These are phyloP conservation scores for Scolanthus callimorphus DNA, from an alignment of 92 coral and sea anemone genomes.

Conservation along the genomic window DNA sequence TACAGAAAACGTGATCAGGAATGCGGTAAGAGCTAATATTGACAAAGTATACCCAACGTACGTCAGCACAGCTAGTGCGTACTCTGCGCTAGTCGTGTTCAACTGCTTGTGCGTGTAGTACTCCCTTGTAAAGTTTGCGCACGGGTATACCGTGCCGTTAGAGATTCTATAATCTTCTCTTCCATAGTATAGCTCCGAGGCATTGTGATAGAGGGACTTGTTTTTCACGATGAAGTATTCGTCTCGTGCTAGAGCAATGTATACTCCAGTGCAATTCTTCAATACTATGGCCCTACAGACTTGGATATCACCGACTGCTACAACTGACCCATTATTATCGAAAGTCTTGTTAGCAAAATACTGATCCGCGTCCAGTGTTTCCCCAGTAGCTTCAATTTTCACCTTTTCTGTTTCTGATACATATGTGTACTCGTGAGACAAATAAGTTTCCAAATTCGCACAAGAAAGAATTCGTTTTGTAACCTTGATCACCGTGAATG, in stretches of 20 bases:
- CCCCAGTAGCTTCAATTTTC: slow-evolving; percentile 13
- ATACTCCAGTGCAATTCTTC: slow-evolving; percentile 18
- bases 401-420: slow-evolving; percentile 4
- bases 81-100: neutral
- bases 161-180: slow-evolving; percentile 7
- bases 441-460: slow-evolving; percentile 5
- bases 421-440: slow-evolving; percentile 5
- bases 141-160: slow-evolving; percentile 27
- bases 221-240: slow-evolving; percentile 30
- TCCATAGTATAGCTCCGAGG: slow-evolving; percentile 9
- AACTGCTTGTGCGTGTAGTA: neutral
- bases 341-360: slow-evolving; percentile 4
- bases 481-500: slow-evolving; percentile 7
- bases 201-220: slow-evolving; percentile 24
- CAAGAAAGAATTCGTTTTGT: slow-evolving; percentile 22
- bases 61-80: slow-evolving; percentile 3
- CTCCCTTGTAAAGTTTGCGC: slow-evolving; percentile 9
- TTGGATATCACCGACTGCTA: slow-evolving; percentile 10
- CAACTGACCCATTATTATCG: neutral
- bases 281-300: slow-evolving; percentile 29
- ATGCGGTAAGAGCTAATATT: slow-evolving; percentile 1
- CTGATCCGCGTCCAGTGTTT: slow-evolving; percentile 8
- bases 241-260: slow-evolving; percentile 7
- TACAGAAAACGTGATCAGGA: slow-evolving; percentile 34
- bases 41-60: slow-evolving; percentile 25